phyloP scores from a whole-genome alignment of 2,113 vertebrate species.

The Dicrurus megarhynchus region DNA sequence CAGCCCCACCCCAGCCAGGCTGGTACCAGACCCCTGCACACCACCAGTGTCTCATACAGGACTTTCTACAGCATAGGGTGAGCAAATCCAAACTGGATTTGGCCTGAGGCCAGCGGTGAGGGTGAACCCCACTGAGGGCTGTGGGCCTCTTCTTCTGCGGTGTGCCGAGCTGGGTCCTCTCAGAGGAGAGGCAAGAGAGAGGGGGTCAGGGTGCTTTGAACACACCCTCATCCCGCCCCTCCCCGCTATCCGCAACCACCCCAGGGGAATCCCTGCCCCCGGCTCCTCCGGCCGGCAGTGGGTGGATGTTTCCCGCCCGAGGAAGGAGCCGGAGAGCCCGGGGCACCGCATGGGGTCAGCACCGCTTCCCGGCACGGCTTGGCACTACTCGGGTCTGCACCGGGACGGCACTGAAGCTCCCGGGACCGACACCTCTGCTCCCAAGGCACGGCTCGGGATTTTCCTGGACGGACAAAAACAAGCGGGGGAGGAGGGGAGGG shows the following conservation, averaged over 20 bases:
- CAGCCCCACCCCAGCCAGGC: not conserved
- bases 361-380: not conserved
- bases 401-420: not conserved
- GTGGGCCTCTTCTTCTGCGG: not conserved
- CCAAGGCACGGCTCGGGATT: not conserved
- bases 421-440: not conserved
- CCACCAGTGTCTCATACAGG: not conserved
- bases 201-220: not conserved
- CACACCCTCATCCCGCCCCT: rapidly evolving
- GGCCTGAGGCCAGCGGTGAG: not conserved
- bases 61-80: not conserved
- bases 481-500: not conserved
- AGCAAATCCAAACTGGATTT: not conserved
- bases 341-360: not conserved
- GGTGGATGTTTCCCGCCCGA: not conserved
- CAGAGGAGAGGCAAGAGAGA: not conserved
- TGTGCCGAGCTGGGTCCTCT: not conserved
- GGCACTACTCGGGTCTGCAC: not conserved
- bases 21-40: not conserved
- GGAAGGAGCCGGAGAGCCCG: not conserved
- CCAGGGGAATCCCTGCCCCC: not conserved
- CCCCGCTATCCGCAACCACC: not conserved
- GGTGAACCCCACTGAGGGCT: not conserved
- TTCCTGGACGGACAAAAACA: not conserved
- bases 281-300: not conserved